Base-by-base conservation (phyloP, 2,888 invertebrate genomes). In the Diplolepis rosae region DNA sequence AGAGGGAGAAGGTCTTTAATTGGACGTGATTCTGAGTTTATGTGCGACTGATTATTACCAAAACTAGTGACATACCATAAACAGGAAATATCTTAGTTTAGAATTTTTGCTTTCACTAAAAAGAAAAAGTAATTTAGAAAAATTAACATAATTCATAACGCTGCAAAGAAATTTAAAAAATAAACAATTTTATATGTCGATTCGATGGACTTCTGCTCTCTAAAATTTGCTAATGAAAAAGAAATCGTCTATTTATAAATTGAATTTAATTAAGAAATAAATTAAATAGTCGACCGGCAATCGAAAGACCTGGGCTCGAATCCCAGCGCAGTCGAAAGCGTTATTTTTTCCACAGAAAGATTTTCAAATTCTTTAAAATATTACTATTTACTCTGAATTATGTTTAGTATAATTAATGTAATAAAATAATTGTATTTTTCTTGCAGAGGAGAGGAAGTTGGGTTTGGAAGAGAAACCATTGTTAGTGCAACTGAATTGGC, bases 401-500 rank as follows among this genome's bases (percentile, higher is more conserved):
- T 45, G n/a, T 45, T 45, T 9, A 48, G 7, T 30, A 15, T 28
- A n/a, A 7, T 22, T 66, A 48, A 30, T 27, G 50, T 22, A 18
- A 32, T 7, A 32, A n/a, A 42, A 32, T 51, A 11, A 52, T 11
- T 28, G 1, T 28, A 52, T 69, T 24, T 61, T n/a, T 72, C n/a
- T 79, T 72, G 5, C 92, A 91, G 97, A 97, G 88, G 99, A 99
- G 90, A 92, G 99, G 74, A 93, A 94, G 82, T 91, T 99, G 85
- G 94, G 94, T 79, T 93, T 95, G 24, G 96, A 96, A 83, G 99
- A 99, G 90, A 96, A 97, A 87, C 99, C 99, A 0, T 91, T 99
- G 74, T 91, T 98, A 75, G 98, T 99, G 71, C 99, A 99, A 90
- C 92, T 99, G 70, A 98, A 98, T 91, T 99, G 99, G 99, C 98